Evolutionary conservation across 1,140 invertebrate species (phyloP).

Genomic region (Rhizoglyphus robini): DNA sequence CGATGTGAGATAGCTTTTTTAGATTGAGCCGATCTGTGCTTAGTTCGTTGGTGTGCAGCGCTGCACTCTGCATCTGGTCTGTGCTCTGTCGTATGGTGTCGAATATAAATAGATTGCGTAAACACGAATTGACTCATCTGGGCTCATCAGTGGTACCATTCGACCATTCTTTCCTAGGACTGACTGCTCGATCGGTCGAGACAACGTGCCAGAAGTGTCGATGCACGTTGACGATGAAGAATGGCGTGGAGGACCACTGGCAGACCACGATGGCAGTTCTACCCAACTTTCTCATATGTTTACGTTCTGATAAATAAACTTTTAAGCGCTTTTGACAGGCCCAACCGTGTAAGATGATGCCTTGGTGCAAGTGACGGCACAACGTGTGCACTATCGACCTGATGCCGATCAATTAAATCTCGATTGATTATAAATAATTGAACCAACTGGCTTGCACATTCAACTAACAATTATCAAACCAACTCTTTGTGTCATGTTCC

Average conservation of each 20-base stretch:
- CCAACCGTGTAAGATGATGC: too few species aligned
- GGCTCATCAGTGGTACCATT: background rate
- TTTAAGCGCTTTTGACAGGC: conserved; percentile 15
- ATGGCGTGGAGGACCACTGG: background rate
- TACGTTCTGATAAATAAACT: background rate
- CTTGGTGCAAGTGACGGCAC: too few species aligned
- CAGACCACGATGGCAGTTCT: background rate
- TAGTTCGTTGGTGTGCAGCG: background rate
- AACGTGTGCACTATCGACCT: too few species aligned
- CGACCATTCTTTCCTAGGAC: background rate
- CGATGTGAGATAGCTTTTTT: background rate
- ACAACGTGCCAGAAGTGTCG: background rate
- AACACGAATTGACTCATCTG: background rate
- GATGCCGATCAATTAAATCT: too few species aligned
- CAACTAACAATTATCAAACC: too few species aligned
- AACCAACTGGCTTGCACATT: too few species aligned
- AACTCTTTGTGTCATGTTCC: too few species aligned
- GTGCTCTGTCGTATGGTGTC: background rate
- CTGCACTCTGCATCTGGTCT: background rate
- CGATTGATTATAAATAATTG: too few species aligned
- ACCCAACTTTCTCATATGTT: background rate
- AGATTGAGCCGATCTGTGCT: background rate
- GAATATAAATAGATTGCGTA: background rate
- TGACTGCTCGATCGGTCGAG: background rate
- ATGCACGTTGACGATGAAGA: background rate